Evolutionary conservation across 2,797 vertebrate genomes (phyloP), one percentile per base, ranked within the genome.

Genomic region (Acanthurus tractus): DNA sequence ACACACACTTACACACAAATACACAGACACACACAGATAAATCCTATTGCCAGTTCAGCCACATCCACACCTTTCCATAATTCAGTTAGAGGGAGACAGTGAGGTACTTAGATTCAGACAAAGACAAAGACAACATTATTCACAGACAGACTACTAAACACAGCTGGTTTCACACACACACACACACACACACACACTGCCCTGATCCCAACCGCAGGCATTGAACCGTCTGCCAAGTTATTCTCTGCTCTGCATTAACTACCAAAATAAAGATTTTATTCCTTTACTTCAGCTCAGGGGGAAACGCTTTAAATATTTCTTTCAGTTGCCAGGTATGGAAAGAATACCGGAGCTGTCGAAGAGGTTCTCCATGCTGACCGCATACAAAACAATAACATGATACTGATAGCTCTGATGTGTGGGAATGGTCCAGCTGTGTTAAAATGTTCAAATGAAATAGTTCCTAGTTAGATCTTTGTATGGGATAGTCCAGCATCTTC

Each of bases 31-130:
- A 72, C 50, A 80, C 68, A 67, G 2, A 72, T 18, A 49, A 48
- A 76, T 55, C 64, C 78, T 66, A 86, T 87, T 88, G 86, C 82
- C 82, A 90, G 86, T 90, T 84, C 81, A 84, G 53, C 86, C 85
- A 85, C 89, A 90, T 89, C 84, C 87, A 81, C 86, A 88, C 79
- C 71, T 86, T 87, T 92, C 82, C 87, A 93, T 92, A 92, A 93
- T 91, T 93, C 88, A 93, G 88, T 90, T 86, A 86, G 86, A 89
- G 85, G 56, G 81, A 92, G 86, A 84, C 84, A 68, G 79, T 14
- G 74, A 82, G 66, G 59, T 78, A 79, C 79, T 83, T 76, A 36
- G 79, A 89, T 78, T 70, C 84, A 89, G 82, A 91, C 84, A 86
- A 84, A 91, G 83, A 86, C 83, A 86, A 77, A 88, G 88, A 85